Base-by-base conservation (phyloP, 1,140 invertebrate genomes). In the Dufourea novaeangliae region DNA sequence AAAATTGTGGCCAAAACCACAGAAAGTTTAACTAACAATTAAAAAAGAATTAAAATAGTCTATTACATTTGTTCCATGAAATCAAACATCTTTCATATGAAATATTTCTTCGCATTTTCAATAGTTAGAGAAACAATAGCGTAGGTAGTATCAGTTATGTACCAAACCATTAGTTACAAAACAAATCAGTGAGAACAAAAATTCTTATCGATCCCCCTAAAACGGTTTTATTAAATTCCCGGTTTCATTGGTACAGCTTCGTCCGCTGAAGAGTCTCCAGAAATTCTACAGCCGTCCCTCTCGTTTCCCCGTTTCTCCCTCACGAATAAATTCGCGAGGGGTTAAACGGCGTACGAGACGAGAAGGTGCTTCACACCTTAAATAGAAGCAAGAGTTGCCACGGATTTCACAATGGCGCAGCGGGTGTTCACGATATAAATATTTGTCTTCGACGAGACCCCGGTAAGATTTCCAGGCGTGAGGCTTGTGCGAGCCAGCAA, bases 401-500 rank as follows among this genome's bases (percentile, higher is more conserved):
- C 75, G 66, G 25, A 74, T 56, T 64, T 44, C 44, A 90, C 87
- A 91, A 90, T 88, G 72, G 80, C 86, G 32, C 89, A 84, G 82
- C 87, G 80, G 90, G 89, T 74, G 81, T 72, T 83, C 77, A 63
- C 84, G 89, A 90, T 87, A 89, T 90, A 91, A 91, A 91, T 91
- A 91, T 91, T 91, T 91, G 88, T 88, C 85, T 85, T 66, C 44
- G 27, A 34, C 63, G 81, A 82, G 83, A 56, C 29, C 10, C 34
- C 0, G 46, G n/a, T 46, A 32, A 52, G 32, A 70, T 52, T 39
- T 56, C 39, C 64, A 85, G 68, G 78, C 71, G 75, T 66, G 71
- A 78, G 82, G 82, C 70, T 80, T 83, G 84, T 78, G 82, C 69
- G 62, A 73, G 79, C 14, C 41, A 12, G 70, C 68, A 79, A 27